Evolutionary conservation across 2,113 vertebrate species (phyloP).

Genomic region (Grus americana): DNA sequence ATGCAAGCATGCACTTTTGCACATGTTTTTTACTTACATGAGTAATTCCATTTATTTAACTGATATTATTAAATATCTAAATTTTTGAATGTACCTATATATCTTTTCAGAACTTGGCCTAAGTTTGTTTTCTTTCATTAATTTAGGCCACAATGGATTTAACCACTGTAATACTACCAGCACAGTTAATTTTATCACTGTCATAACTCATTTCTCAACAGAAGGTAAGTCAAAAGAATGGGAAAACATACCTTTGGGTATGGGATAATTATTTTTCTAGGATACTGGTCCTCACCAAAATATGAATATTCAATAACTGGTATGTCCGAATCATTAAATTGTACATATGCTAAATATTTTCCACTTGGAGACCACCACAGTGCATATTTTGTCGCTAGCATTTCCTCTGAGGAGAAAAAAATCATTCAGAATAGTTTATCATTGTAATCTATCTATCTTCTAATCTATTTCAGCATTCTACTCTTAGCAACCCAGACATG

Average conservation of each 20-base stretch:
- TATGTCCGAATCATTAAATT: conserved; percentile 91
- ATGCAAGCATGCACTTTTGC: neutral
- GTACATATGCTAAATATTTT: conserved; percentile 85
- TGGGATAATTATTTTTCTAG: conserved; percentile 85
- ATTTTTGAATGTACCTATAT: neutral
- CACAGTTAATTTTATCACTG: neutral
- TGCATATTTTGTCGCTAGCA: conserved; percentile 89
- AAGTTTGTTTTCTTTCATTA: neutral
- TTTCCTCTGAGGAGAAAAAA: conserved; percentile 85
- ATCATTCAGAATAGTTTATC: neutral
- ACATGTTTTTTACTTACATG: neutral
- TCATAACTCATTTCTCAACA: conserved; percentile 28
- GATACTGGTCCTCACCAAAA: conserved; percentile 92
- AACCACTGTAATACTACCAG: neutral
- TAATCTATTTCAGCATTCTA: neutral
- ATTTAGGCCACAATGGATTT: neutral
- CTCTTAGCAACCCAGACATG: neutral
- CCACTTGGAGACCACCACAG: conserved; percentile 94
- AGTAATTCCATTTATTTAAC: neutral
- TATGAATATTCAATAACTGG: conserved; percentile 89
- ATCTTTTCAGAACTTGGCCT: neutral
- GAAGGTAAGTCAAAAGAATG: neutral
- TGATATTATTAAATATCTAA: neutral
- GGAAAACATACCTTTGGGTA: conserved; percentile 90
- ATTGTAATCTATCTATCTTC: neutral